Evolutionary conservation across 2,888 invertebrate species (phyloP).

Genomic region (Dastarcus helophoroides): DNA sequence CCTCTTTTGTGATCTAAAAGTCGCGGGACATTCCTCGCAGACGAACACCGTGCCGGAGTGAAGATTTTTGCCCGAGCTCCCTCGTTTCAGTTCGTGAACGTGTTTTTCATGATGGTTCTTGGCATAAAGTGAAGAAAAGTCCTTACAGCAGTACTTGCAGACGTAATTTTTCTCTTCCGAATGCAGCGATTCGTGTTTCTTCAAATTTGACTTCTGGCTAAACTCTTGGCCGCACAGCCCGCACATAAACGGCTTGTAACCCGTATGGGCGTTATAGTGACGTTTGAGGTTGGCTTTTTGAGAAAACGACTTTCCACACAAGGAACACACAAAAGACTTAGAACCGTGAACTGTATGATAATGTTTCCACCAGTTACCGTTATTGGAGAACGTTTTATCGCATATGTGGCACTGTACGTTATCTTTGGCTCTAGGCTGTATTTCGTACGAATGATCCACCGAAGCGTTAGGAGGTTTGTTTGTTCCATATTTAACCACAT

Average conservation of each 20-base stretch:
- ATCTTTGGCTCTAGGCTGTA: too few relatives aligned
- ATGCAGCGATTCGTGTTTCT: slow-evolving; percentile 8
- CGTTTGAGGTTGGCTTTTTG: slow-evolving; percentile 8
- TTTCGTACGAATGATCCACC: too few relatives aligned
- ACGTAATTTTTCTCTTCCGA: slow-evolving; percentile 7
- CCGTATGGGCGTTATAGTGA: slow-evolving; percentile 8
- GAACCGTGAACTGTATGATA: slow-evolving; percentile 6
- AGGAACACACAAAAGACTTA: slow-evolving; percentile 4
- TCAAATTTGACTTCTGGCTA: slow-evolving; percentile 9
- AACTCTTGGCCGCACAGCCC: slow-evolving; percentile 7
- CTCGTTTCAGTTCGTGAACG: too few relatives aligned
- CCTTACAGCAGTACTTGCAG: slow-evolving; percentile 6
- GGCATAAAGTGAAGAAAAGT: too few relatives aligned
- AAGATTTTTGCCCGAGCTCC: too few relatives aligned
- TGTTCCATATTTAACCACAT: too few relatives aligned
- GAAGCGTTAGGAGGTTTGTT: too few relatives aligned
- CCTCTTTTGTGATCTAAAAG: slow-evolving; percentile 3
- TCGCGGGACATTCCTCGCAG: slow-evolving; percentile 9
- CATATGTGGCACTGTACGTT: slow-evolving; percentile 4
- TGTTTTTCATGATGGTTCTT: too few relatives aligned
- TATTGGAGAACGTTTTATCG: slow-evolving; percentile 6
- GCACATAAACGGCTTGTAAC: slow-evolving; percentile 5
- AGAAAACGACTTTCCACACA: slow-evolving; percentile 5
- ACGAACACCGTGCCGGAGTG: neutral
- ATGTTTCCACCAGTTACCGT: slow-evolving; percentile 7